These are phyloP conservation scores for Alloscopus bannaensis DNA, from an alignment of 2,888 invertebrate species.

Conservation along the genomic window DNA sequence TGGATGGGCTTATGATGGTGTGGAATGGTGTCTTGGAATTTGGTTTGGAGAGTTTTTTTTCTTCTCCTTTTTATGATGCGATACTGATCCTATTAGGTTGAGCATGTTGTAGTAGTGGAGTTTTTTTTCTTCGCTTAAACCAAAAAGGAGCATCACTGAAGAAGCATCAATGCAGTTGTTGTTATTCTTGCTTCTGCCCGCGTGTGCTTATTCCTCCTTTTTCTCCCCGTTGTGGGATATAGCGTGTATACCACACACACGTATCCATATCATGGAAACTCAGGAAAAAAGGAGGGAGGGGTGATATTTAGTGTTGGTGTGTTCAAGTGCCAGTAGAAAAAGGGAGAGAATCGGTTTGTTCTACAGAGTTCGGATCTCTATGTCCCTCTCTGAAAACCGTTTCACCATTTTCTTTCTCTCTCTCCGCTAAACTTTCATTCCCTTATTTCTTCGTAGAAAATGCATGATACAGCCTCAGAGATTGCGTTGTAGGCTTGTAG, in stretches of 20 bases:
- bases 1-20: constrained; percentile 1
- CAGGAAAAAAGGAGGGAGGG: constrained; percentile 14
- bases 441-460: constrained; percentile 25
- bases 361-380: too few species aligned
- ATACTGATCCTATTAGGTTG: constrained; percentile 17
- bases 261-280: constrained; percentile 9
- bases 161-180: constrained; percentile 19
- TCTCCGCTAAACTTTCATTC: neutral
- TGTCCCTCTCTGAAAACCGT: neutral
- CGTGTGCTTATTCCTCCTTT: constrained; percentile 5
- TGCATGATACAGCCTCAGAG: constrained; percentile 7
- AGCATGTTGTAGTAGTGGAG: neutral
- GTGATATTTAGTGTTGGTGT: constrained; percentile 11
- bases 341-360: too few species aligned
- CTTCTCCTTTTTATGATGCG: constrained; percentile 1
- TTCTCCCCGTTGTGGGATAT: constrained; percentile 1
- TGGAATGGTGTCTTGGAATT: constrained; percentile 20
- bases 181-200: constrained; percentile 1
- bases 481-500: constrained; percentile 1
- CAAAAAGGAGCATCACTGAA: too few species aligned
- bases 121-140: too few species aligned
- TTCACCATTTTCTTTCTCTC: neutral
- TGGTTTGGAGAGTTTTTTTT: constrained; percentile 25
- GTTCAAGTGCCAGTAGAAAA: too few species aligned
- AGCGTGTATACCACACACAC: neutral